Conservation (phyloP, 2,888 invertebrate genomes). For the Lasioglossum pauxillum region DNA sequence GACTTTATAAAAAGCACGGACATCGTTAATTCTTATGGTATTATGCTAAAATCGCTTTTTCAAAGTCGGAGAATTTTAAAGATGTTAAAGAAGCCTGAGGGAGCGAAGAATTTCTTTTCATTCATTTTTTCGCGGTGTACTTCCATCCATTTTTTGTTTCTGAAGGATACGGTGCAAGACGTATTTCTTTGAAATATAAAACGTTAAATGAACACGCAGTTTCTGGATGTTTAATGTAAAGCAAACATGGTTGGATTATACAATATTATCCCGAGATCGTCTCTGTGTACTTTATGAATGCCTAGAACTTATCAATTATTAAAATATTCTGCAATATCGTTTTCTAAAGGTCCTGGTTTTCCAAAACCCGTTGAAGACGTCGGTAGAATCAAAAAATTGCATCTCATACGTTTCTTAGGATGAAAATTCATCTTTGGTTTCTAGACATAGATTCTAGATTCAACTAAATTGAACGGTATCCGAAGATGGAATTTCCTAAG, state of each 20-base stretch:
- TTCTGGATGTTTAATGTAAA: background rate
- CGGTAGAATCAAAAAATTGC: background rate
- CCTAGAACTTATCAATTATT: background rate
- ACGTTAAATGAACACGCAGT: background rate
- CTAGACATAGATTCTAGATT: too few relatives aligned
- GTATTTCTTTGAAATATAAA: background rate
- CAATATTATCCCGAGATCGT: background rate
- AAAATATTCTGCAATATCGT: background rate
- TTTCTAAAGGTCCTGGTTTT: background rate
- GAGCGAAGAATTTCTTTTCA: background rate
- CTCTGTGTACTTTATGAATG: background rate
- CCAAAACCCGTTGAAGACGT: background rate
- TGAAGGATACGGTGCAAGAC: too few relatives aligned
- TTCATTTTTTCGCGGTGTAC: background rate
- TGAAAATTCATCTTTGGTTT: background rate
- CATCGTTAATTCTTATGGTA: background rate
- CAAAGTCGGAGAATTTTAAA: background rate
- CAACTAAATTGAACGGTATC: background rate
- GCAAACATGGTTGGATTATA: background rate
- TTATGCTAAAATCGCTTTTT: background rate
- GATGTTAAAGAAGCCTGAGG: background rate
- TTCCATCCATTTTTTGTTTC: background rate
- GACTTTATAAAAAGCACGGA: background rate
- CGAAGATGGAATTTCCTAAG: background rate
- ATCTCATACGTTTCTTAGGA: background rate